Base-by-base conservation (phyloP, 2,797 vertebrate genomes). In the Siniperca undulata region DNA sequence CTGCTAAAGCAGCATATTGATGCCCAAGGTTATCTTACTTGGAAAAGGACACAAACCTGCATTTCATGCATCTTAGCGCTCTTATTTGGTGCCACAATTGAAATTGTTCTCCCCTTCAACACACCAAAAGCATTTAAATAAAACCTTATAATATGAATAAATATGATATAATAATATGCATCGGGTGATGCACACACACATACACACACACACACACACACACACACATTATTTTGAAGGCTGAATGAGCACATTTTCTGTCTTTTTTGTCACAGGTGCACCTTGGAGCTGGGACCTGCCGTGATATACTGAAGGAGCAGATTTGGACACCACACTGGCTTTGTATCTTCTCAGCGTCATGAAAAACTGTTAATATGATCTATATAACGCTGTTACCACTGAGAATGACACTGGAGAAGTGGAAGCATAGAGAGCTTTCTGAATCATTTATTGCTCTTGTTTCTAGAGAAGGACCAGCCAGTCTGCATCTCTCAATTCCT, bases 301-400 rank as follows among this genome's bases (percentile, higher is more conserved):
- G 64, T 48, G 74, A 30, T 12, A 10, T 1, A 17, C n/a, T 11
- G 52, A 48, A 48, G 12, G 34, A 55, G 65, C 65, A 48, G 56
- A 67, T 64, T 36, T 62, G 61, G 71, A 78, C 70, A 38, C 40
- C 44, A 16, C 44, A 1, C 13, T 3, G 38, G 55, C 74, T 70
- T 65, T 48, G 4, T 44, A 3, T 52, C 75, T 20, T 56, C 70
- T 59, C 69, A 50, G 80, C 55, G 0, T 71, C 36, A 19, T 13
- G 16, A 72, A 52, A 71, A 71, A 78, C 58, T 59, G 40, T 77
- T 60, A 50, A 40, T 60, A 13, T 20, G 74, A 80, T 81, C 56
- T 7, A 71, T 53, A 17, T 11, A 14, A 67, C 42, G 13, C 16
- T 7, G 2, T 42, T 16, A 77, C 55, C 42, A 9, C 50, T 16